Evolutionary conservation across 2,888 invertebrate species (phyloP).

Genomic region (Drosophila bunnanda): DNA sequence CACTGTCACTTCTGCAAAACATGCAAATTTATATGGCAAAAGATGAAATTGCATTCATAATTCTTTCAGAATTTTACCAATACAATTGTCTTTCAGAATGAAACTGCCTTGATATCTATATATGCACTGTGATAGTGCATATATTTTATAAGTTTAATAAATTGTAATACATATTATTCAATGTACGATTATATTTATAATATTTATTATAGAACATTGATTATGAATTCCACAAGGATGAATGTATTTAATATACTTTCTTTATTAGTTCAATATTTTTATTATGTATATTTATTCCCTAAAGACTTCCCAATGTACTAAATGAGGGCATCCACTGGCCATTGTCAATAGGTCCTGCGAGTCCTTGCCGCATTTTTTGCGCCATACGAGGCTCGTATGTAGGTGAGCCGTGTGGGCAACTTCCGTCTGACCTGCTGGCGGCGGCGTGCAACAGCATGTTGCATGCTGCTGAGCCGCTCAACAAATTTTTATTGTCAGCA

Average conservation of each 20-base stretch:
- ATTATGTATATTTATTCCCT: not conserved
- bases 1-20: not conserved
- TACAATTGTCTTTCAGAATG: not conserved
- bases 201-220: too few relatives aligned
- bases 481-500: conserved; percentile 79
- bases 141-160: too few relatives aligned
- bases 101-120: too few relatives aligned
- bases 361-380: conserved; percentile 7
- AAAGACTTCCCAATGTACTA: not conserved
- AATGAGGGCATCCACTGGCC: not conserved
- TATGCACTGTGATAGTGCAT: too few relatives aligned
- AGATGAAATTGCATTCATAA: conserved; percentile 1
- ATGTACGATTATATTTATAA: too few relatives aligned
- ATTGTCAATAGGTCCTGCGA: not conserved
- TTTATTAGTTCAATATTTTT: not conserved
- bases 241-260: not conserved
- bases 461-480: conserved; percentile 70
- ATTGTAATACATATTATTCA: too few relatives aligned
- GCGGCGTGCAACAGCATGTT: conserved; percentile 74
- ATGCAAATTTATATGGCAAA: not conserved
- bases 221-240: not conserved
- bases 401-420: conserved; percentile 40
- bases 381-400: conserved; percentile 17
- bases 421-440: conserved; percentile 46
- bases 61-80: not conserved